Evolutionary conservation across 2,888 invertebrate genomes (phyloP), one percentile per base, ranked within the genome.

Genomic region (Polydrusus pterygomalis): DNA sequence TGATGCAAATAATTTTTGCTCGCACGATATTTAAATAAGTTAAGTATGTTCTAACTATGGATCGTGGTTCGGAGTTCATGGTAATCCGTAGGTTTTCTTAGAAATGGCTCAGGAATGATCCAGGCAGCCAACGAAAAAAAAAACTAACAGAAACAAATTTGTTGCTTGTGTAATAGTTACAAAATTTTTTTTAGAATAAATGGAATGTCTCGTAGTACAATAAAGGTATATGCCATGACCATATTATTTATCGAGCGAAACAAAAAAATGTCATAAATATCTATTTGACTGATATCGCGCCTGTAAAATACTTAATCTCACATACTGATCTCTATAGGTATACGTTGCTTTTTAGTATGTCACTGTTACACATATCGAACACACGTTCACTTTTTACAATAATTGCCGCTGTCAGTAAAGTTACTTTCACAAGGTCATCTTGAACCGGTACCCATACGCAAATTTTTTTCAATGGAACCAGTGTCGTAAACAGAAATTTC

Each of bases 331-430:
- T 51, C 18, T 51, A 49, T 43, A 18, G 51, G 18, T 51, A 49
- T 13, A 13, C 2, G 51, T 10, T 51, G 20, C 20, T 9, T 20
- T 63, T 70, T 49, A 60, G 20, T 63, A 30, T 72, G 71, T 72
- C 71, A 63, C 64, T 72, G 71, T 62, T 72, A 72, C 71, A 72
- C 64, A 64, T 60, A 70, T 20, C 43, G n/a, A 6, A 54, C 51
- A 54, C 51, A 49, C 71, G 64, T 64, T 72, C 71, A 72, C 71
- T 72, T 72, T 70, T 72, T 56, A 72, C 43, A 56, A 64, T 25
- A 54, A 34, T 51, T 51, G 13, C 45, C 17, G 47, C 30, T 49
- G 25, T 34, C 47, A 62, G 63, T 70, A 63, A 63, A 40, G 62
- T 63, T 34, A 70, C 70, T 62, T 70, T 63, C 49, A 63, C 62